Conservation (phyloP, 2,797 vertebrate species). For the Gadopsis bispinosus region DNA sequence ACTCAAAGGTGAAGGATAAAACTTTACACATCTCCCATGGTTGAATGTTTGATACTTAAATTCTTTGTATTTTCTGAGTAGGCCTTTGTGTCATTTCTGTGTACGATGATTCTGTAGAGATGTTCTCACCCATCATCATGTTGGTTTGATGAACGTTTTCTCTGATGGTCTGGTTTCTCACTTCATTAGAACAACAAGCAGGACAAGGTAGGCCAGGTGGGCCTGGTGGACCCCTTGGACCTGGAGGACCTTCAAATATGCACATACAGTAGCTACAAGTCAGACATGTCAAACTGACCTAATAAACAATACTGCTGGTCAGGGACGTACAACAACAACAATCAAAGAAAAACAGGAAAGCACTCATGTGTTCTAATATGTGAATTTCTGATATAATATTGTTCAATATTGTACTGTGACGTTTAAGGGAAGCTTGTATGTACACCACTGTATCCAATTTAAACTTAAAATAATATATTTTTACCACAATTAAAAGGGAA, state of each 20-base stretch:
- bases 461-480: background rate
- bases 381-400: background rate
- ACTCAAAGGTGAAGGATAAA: background rate
- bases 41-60: background rate
- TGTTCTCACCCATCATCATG: constrained; percentile 65
- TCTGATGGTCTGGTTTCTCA: constrained; percentile 74
- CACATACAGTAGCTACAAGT: constrained; percentile 12
- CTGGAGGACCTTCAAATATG: constrained; percentile 64
- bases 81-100: background rate
- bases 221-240: constrained; percentile 84
- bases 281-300: background rate
- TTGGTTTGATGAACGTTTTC: constrained; percentile 61
- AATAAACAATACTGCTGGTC: background rate
- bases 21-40: background rate
- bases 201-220: constrained; percentile 77
- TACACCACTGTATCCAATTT: background rate
- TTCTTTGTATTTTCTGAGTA: background rate
- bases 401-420: background rate
- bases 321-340: background rate
- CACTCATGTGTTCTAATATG: background rate
- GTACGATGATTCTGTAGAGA: background rate
- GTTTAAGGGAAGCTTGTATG: background rate
- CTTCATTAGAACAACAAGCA: constrained; percentile 67
- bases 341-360: background rate
- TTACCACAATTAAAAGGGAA: background rate